Evolutionary conservation across 2,113 vertebrate genomes (phyloP), one percentile per base, ranked within the genome.

Genomic region (Melospiza melodia): DNA sequence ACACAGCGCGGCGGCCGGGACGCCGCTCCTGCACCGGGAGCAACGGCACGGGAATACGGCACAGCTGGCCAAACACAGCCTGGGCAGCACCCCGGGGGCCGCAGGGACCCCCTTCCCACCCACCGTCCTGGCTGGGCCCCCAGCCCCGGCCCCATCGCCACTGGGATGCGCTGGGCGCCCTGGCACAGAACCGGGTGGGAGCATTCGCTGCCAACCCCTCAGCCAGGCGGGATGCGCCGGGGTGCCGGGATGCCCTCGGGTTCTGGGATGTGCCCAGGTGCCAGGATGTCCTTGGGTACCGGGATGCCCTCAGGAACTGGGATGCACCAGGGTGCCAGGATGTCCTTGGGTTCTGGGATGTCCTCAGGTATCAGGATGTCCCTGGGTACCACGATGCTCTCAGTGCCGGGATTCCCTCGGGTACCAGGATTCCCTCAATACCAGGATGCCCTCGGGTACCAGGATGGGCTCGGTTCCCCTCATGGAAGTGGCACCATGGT

Each of bases 41-140:
- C 3, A 7, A 5, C 1, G 28, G 85, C 25, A 3, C 37, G 0
- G 5, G 51, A 9, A 48, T 18, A 1, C 0, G 21, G 23, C 0
- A 24, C 48, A 15, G 2, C 8, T 2, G 0, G 25, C 10, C 35
- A 4, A 39, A 4, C 79, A 4, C 7, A 4, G 83, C 22, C 52
- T 2, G 52, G 62, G 63, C 41, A 62, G 48, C n/a, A 4, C 9
- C 27, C 27, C 24, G 1, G 3, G 18, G 49, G 27, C 5, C 3
- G 52, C 5, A 1, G 51, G 52, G 51, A 2, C 41, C 22, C 20
- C 16, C 21, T 14, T 4, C 37, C 21, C 39, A 16, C 15, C 27
- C 46, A 1, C 4, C 5, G 0, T 7, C 39, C 39, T 1, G 2
- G n/a, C 24, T 21, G 52, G 72, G 48, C 11, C 62, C 85, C 35